Evolutionary conservation across 2,113 vertebrate genomes (phyloP), one percentile per base, ranked within the genome.

Genomic region (Bubo blakistoni): DNA sequence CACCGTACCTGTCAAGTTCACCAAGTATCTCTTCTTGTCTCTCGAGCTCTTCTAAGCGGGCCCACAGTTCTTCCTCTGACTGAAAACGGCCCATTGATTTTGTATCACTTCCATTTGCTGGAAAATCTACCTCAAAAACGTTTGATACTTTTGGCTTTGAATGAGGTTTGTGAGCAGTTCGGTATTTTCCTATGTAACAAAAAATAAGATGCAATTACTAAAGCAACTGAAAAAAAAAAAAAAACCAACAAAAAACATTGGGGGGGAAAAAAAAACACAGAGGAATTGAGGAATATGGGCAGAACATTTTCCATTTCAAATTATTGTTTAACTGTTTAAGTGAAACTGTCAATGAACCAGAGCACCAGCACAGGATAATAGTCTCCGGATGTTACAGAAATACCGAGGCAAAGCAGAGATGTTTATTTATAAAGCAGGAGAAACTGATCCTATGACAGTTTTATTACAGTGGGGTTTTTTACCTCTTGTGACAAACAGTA

Each of bases 41-140:
- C 96, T 99, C 99, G 0, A 99, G 98, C 88, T 99, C 99, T 95
- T 99, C 99, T 84, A 99, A 96, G 82, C 98, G 97, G 84, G 98
- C 98, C 99, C 99, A 99, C 40, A 99, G 94, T 32, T 99, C 98
- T 81, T 98, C 98, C 90, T 99, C 98, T 4, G 98, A 98, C 96
- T 99, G 88, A 32, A 98, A 71, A 74, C 59, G 86, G 80, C 97
- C 97, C 66, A 49, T 55, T 40, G 96, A 74, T 62, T 98, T 97
- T 40, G 91, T 8, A 71, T 95, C 96, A 47, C 86, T 96, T 82
- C 97, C 97, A 59, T 94, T 86, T 97, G 67, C 95, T 97, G 97
- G 86, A 98, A 96, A 94, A 93, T 98, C 95, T 46, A 94, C 95
- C 94, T 98, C 98, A 95, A 98, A 98, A 96, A 98, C 38, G 6